These are phyloP conservation scores for Mimumesa dahlbomi DNA, from an alignment of 2,888 invertebrate species.

Conservation along the genomic window DNA sequence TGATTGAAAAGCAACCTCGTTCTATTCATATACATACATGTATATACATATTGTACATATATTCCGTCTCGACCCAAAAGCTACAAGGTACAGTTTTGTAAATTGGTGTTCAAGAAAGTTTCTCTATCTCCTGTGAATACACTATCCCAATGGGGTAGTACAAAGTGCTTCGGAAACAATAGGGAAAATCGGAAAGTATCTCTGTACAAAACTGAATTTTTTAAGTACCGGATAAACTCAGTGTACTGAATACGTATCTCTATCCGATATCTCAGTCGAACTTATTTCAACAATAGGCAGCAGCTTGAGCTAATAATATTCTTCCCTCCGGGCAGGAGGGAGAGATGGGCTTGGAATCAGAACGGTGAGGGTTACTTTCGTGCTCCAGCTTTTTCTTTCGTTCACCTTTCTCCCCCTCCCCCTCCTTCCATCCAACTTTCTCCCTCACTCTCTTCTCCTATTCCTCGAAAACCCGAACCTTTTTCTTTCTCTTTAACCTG, in stretches of 20 bases:
- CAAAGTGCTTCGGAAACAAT: background rate
- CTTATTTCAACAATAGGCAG: conserved; percentile 74
- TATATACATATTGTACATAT: no score
- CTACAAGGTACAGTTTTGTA: no score
- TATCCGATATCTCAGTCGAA: conserved; percentile 58
- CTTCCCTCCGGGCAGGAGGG: conserved; percentile 62
- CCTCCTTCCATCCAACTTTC: conserved; percentile 53
- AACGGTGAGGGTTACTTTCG: conserved; percentile 58
- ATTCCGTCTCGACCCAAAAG: no score
- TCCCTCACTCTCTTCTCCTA: conserved; percentile 30
- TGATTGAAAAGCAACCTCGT: no score
- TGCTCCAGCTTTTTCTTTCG: conserved; percentile 51
- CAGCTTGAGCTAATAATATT: conserved; percentile 78
- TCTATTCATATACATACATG: no score
- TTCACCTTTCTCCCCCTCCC: conserved; percentile 23
- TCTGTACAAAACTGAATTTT: conserved; percentile 10
- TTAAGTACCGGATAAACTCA: conserved; percentile 19
- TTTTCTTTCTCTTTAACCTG: conserved; percentile 42
- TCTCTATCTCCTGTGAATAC: no score
- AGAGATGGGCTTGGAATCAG: conserved; percentile 49
- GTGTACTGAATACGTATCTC: conserved; percentile 31
- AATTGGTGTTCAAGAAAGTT: no score
- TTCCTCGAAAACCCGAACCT: conserved; percentile 33
- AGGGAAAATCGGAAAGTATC: background rate
- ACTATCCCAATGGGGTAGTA: background rate